phyloP scores from a whole-genome alignment of 2,113 vertebrate species.

The Marmota flaviventris region DNA sequence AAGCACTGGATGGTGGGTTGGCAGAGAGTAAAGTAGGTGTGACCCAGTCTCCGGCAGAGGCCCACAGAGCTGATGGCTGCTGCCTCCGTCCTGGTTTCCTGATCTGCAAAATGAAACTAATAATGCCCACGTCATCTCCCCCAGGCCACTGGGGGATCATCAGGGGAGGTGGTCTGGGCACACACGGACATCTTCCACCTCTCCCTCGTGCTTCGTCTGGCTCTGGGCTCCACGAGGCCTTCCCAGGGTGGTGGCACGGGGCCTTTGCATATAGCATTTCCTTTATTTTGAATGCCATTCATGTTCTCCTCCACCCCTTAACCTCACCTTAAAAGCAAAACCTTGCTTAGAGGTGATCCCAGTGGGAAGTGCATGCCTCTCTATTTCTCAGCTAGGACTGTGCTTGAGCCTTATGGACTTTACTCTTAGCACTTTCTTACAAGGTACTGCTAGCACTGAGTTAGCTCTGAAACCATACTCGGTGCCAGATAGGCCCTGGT shows the following conservation, averaged over 20 bases:
- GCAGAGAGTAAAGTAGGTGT: not conserved
- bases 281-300: not conserved
- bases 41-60: not conserved
- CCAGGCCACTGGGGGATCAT: not conserved
- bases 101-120: not conserved
- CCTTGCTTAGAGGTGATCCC: not conserved
- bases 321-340: not conserved
- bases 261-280: accelerated
- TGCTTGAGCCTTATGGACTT: not conserved
- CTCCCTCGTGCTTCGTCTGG: not conserved
- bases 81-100: not conserved
- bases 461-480: not conserved
- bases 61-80: accelerated
- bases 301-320: not conserved
- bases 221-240: not conserved
- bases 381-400: not conserved
- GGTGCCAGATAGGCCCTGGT: not conserved
- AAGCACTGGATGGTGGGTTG: not conserved
- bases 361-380: not conserved
- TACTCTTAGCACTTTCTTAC: not conserved
- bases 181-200: not conserved
- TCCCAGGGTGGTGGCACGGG: not conserved
- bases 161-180: not conserved
- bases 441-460: not conserved
- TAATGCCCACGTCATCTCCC: not conserved